Evolutionary conservation across 2,888 invertebrate species (phyloP).

Genomic region (Eretmocerus hayati): DNA sequence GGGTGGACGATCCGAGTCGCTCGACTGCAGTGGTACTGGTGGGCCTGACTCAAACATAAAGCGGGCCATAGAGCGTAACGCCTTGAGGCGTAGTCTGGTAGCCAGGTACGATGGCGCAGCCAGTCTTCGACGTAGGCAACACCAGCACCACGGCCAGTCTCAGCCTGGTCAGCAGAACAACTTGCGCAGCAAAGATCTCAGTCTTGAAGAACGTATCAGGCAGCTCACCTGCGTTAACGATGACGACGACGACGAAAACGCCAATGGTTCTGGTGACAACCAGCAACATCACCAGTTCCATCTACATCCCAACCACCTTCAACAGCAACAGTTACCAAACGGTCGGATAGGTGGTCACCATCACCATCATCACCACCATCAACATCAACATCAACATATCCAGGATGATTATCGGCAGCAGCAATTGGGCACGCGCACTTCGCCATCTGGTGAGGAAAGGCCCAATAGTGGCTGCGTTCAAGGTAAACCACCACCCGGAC

Average conservation of each 20-base stretch:
- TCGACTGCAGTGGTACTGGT: constrained; percentile 44
- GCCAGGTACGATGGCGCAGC: constrained; percentile 57
- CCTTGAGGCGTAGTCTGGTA: constrained; percentile 70
- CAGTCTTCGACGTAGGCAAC: constrained; percentile 51
- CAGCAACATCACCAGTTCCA: background rate
- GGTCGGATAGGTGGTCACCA: too few relatives aligned
- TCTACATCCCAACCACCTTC: constrained; percentile 1
- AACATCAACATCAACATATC: constrained; percentile 9
- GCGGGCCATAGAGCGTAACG: constrained; percentile 77
- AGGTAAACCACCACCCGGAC: background rate
- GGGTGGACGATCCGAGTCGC: constrained; percentile 36
- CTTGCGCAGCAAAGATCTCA: constrained; percentile 59
- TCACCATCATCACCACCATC: background rate
- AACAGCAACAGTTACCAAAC: constrained; percentile 13
- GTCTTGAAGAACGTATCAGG: constrained; percentile 78
- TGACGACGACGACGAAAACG: constrained; percentile 52
- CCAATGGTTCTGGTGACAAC: constrained; percentile 1
- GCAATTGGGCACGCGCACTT: constrained; percentile 53
- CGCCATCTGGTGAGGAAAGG: constrained; percentile 62
- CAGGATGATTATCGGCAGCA: constrained; percentile 3
- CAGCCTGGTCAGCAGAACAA: too few relatives aligned
- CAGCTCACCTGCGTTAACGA: constrained; percentile 75
- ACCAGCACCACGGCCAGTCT: too few relatives aligned
- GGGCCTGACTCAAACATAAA: constrained; percentile 51
- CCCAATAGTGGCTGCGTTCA: constrained; percentile 28